These are phyloP conservation scores for Perizoma affinitatum DNA, from an alignment of 2,888 invertebrate species.

Conservation along the genomic window DNA sequence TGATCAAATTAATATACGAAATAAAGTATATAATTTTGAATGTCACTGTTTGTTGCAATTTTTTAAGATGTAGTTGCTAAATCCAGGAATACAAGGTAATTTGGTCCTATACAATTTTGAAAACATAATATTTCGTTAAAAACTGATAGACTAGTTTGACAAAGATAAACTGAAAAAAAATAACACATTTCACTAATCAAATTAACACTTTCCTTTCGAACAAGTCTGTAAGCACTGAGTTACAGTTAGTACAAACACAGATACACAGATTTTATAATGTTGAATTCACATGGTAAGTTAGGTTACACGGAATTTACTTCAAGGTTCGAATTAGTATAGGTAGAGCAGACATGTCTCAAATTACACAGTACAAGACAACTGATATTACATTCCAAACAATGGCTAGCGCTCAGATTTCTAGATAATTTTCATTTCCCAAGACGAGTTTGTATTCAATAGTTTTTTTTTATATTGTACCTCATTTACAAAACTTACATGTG, in stretches of 20 bases:
- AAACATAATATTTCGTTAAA: neutral
- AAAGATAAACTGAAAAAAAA: neutral
- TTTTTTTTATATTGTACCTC: neutral
- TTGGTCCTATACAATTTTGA: constrained; percentile 11
- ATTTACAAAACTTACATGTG: constrained; percentile 1
- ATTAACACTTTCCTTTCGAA: neutral
- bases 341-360: constrained; percentile 15
- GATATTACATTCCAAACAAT: constrained; percentile 12
- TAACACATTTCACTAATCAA: neutral
- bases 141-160: constrained; percentile 1
- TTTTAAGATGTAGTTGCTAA: constrained; percentile 12
- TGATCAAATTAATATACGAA: too few relatives aligned
- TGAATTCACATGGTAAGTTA: neutral
- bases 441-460: constrained; percentile 1
- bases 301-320: constrained; percentile 4
- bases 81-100: constrained; percentile 3
- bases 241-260: neutral
- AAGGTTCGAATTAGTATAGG: constrained; percentile 2
- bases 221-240: constrained; percentile 6
- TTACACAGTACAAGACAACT: constrained; percentile 12
- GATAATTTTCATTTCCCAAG: constrained; percentile 1
- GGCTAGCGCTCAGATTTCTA: constrained; percentile 13
- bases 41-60: neutral
- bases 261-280: neutral
- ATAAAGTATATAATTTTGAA: too few relatives aligned